Percentiles rank a stretch among this genome's conserved stretches.
These are phyloP conservation scores for Villa cingulata DNA, from an alignment of 2,888 invertebrate species.

Conservation along the genomic window DNA sequence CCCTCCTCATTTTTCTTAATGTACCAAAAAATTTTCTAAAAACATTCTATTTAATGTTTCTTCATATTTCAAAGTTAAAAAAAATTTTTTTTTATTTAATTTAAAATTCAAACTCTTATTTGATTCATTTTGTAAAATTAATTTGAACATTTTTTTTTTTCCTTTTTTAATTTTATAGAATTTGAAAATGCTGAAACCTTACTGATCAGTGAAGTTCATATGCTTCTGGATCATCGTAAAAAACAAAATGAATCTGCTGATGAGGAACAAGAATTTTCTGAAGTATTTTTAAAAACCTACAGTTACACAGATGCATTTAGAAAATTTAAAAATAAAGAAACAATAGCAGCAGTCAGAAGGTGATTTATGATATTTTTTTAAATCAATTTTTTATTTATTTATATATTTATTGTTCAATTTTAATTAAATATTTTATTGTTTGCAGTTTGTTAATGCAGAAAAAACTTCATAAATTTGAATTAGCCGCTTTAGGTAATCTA, in stretches of 20 bases:
- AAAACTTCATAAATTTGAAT: conserved; percentile 94
- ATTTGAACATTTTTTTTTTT: neutral
- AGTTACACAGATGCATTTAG: conserved; percentile 93
- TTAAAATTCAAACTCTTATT: neutral
- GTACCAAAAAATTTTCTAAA: no score
- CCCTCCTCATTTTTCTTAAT: no score
- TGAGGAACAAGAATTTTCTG: conserved; percentile 96
- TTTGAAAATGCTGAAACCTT: conserved; percentile 98
- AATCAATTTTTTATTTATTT: neutral
- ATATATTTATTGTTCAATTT: conserved; percentile 17
- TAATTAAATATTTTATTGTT: neutral
- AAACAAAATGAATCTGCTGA: conserved; percentile 96
- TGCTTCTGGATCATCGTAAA: conserved; percentile 93
- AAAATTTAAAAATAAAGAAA: conserved; percentile 97
- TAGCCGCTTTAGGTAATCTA: conserved; percentile 94
- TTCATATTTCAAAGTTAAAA: no score
- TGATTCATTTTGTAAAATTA: neutral
- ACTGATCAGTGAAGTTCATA: conserved; percentile 88
- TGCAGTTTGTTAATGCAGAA: conserved; percentile 78
- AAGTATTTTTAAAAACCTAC: conserved; percentile 95
- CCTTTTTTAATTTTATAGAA: conserved; percentile 46
- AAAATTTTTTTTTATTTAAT: neutral
- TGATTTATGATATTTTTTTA: no score
- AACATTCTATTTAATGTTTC: no score
- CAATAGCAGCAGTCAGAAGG: conserved; percentile 91